phyloP scores from a whole-genome alignment of 2,888 invertebrate genomes.

The Bedellia somnulentella region DNA sequence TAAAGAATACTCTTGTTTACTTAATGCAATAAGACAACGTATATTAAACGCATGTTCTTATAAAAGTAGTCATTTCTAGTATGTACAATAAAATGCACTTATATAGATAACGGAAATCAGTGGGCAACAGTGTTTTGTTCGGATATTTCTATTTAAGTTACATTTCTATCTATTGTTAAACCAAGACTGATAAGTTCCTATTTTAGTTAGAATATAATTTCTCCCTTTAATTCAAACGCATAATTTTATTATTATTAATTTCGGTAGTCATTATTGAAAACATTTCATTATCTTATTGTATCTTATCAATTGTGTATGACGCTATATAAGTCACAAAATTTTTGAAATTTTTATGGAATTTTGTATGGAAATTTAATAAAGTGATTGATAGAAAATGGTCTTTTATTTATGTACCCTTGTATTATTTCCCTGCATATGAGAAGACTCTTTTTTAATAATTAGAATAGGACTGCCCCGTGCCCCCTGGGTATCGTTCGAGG shows the following conservation, averaged over 20 bases:
- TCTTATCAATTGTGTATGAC: conserved; percentile 56
- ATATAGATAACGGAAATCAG: conserved; percentile 12
- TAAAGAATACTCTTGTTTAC: too few species aligned
- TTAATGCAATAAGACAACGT: too few species aligned
- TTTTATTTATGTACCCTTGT: conserved; percentile 18
- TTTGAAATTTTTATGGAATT: conserved; percentile 60
- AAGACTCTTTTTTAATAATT: too few species aligned
- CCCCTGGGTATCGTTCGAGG: background rate
- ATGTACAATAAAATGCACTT: too few species aligned
- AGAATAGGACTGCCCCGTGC: too few species aligned
- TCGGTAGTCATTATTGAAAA: conserved; percentile 35
- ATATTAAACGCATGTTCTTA: too few species aligned
- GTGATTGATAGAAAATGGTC: conserved; percentile 49
- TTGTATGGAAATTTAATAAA: conserved; percentile 58
- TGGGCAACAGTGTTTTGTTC: conserved; percentile 41
- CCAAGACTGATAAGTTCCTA: conserved; percentile 58
- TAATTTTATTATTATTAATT: conserved; percentile 29
- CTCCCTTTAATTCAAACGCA: conserved; percentile 45
- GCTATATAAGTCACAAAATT: conserved; percentile 57
- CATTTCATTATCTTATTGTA: conserved; percentile 42
- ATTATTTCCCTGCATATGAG: background rate
- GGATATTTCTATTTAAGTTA: conserved; percentile 35
- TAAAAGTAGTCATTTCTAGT: too few species aligned
- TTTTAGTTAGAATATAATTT: conserved; percentile 59
- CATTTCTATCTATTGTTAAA: conserved; percentile 42